Percentiles rank a stretch among this genome's conserved stretches.
Evolutionary conservation across 1,140 invertebrate species (phyloP).

Genomic region (Drosophila melanogaster): Release_6_plus_ISO1_MT NC_004354.4:6054001-6054500

Average conservation of each 20-base stretch:
- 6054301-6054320: background rate
- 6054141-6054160: conserved; percentile 6
- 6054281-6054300: no score
- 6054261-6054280: background rate
- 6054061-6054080: conserved; percentile 6
- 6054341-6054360: conserved; percentile 51
- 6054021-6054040: conserved; percentile 27
- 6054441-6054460: conserved; percentile 74
- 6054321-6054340: background rate
- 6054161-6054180: background rate
- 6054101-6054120: conserved; percentile 9
- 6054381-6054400: conserved; percentile 13
- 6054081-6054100: background rate
- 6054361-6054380: background rate
- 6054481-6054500: conserved; percentile 13
- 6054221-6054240: background rate
- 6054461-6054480: conserved; percentile 70
- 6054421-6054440: conserved; percentile 76
- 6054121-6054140: conserved; percentile 9
- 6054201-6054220: conserved; percentile 7
- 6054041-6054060: conserved; percentile 1
- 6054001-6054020: conserved; percentile 37
- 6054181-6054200: background rate
- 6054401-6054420: conserved; percentile 20
- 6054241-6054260: background rate